Evolutionary conservation across 2,113 vertebrate species (phyloP).

Genomic region (Elanus axillaris): DNA sequence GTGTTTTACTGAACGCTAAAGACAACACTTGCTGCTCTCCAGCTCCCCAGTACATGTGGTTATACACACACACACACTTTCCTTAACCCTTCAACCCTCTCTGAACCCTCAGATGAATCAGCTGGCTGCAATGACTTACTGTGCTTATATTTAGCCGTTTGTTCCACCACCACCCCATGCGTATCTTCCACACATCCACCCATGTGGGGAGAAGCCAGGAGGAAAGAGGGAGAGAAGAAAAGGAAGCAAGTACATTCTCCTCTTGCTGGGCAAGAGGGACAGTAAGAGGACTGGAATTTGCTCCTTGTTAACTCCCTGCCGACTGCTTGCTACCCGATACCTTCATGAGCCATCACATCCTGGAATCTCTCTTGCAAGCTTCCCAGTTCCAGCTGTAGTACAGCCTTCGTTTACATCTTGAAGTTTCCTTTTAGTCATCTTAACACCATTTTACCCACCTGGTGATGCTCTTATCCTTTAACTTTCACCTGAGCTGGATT

Average conservation of each 20-base stretch:
- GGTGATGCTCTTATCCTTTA: background rate
- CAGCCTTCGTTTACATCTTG: background rate
- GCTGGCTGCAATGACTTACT: background rate
- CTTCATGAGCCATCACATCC: background rate
- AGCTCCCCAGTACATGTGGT: background rate
- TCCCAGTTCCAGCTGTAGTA: background rate
- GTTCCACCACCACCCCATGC: background rate
- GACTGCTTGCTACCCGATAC: background rate
- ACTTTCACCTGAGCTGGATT: background rate
- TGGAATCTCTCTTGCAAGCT: too few relatives aligned
- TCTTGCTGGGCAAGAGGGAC: background rate
- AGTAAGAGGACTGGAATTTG: background rate
- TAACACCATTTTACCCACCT: background rate
- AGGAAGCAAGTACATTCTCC: background rate
- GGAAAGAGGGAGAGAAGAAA: background rate
- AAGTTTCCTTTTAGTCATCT: background rate
- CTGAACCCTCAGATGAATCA: accelerated
- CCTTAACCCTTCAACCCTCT: background rate
- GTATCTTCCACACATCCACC: background rate
- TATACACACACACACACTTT: background rate
- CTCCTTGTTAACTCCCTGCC: background rate
- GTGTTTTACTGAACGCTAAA: background rate
- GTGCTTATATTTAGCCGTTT: background rate
- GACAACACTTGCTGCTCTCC: background rate
- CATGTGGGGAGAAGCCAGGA: background rate